These are phyloP conservation scores for Diuraphis noxia DNA, from an alignment of 1,140 invertebrate species.

Conservation along the genomic window DNA sequence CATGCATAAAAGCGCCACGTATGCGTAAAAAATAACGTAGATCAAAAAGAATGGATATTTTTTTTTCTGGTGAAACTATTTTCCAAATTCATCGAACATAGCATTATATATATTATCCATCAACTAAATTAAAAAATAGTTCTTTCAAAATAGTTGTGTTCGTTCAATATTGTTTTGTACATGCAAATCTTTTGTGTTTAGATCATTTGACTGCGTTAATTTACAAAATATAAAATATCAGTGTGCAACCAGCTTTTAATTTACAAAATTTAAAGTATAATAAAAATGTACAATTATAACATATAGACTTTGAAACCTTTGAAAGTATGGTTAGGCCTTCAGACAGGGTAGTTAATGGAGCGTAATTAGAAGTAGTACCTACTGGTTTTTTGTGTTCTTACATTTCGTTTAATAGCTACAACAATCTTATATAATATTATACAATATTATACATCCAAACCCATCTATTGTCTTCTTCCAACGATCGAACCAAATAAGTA, in stretches of 20 bases:
- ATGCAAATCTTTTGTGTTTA: neutral
- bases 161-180: neutral
- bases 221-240: neutral
- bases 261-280: neutral
- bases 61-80: neutral
- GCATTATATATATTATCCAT: slow-evolving; percentile 30
- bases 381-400: neutral
- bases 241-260: neutral
- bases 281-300: neutral
- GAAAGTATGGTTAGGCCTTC: neutral
- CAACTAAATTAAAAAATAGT: slow-evolving; percentile 45
- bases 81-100: slow-evolving; percentile 9
- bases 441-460: neutral
- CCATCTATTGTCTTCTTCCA: neutral
- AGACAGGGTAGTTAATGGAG: no score
- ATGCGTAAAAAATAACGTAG: slow-evolving; percentile 34
- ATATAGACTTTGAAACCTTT: neutral
- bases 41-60: slow-evolving; percentile 11
- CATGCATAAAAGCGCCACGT: slow-evolving; percentile 6
- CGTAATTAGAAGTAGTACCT: neutral
- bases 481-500: neutral
- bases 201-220: neutral
- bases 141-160: neutral
- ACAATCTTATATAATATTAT: neutral
- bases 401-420: neutral